These are phyloP conservation scores for Brachystomella parvula DNA, from an alignment of 1,140 invertebrate species.

Conservation along the genomic window DNA sequence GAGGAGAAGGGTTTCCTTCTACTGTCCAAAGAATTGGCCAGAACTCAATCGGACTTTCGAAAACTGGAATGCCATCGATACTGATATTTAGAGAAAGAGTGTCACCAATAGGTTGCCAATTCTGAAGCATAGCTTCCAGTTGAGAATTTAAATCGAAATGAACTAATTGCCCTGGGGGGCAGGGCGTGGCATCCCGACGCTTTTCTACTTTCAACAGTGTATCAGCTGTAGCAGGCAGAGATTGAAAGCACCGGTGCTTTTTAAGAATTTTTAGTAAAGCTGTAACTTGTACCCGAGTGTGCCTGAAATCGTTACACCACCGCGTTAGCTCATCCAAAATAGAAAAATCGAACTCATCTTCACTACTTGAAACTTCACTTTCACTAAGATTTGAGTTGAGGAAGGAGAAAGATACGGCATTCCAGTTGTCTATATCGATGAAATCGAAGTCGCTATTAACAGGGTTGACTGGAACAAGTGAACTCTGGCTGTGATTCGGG, in stretches of 20 bases:
- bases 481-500: neutral
- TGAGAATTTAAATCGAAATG: slow-evolving; percentile 15
- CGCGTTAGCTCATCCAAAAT: neutral
- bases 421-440: neutral
- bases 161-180: slow-evolving; percentile 11
- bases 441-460: neutral
- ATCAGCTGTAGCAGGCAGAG: slow-evolving; percentile 10
- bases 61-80: slow-evolving; percentile 23
- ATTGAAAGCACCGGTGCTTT: neutral
- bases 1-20: neutral
- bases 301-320: neutral
- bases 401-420: neutral
- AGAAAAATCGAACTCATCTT: neutral
- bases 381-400: neutral
- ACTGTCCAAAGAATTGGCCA: slow-evolving; percentile 23
- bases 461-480: neutral
- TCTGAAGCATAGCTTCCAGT: neutral
- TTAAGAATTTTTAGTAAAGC: slow-evolving; percentile 18
- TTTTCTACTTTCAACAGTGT: slow-evolving; percentile 17
- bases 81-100: slow-evolving; percentile 17
- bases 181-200: neutral
- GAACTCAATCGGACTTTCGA: slow-evolving; percentile 18
- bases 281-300: neutral
- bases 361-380: neutral
- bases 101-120: neutral